Conservation (phyloP, 1,140 invertebrate genomes). For the Apis florea region DNA sequence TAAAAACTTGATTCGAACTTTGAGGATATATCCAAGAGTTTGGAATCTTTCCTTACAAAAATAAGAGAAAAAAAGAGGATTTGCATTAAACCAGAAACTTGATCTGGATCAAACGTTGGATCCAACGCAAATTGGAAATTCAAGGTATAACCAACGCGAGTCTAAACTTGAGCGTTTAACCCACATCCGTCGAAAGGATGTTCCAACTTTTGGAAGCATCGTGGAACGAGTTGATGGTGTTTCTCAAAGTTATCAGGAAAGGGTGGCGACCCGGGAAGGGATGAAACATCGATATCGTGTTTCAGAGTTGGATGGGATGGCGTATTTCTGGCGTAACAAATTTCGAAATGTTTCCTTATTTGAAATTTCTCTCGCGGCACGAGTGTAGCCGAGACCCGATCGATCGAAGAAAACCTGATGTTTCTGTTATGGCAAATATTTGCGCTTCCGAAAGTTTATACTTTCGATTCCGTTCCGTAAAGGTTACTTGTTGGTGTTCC, state of each 20-base stretch:
- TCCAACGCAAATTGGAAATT: not conserved
- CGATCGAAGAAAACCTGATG: not conserved
- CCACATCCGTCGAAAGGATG: not conserved
- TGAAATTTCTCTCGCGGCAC: no score
- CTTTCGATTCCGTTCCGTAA: constrained; percentile 10
- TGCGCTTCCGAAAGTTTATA: constrained; percentile 5
- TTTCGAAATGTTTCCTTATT: not conserved
- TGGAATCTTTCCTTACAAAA: no score
- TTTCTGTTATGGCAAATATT: constrained; percentile 22
- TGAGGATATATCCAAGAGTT: no score
- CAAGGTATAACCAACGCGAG: not conserved
- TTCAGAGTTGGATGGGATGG: no score
- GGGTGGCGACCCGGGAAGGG: no score
- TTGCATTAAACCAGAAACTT: not conserved
- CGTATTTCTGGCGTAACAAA: not conserved
- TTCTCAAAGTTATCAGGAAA: not conserved
- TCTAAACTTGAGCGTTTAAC: constrained; percentile 8
- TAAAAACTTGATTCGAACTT: no score
- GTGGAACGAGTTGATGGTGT: not conserved
- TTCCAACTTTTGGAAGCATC: not conserved
- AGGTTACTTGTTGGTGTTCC: not conserved
- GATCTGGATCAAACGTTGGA: not conserved
- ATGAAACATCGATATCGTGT: not conserved
- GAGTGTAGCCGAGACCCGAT: not conserved
- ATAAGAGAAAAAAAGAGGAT: not conserved